phyloP scores from a whole-genome alignment of 2,797 vertebrate genomes.

The Macroramphosus scolopax region DNA sequence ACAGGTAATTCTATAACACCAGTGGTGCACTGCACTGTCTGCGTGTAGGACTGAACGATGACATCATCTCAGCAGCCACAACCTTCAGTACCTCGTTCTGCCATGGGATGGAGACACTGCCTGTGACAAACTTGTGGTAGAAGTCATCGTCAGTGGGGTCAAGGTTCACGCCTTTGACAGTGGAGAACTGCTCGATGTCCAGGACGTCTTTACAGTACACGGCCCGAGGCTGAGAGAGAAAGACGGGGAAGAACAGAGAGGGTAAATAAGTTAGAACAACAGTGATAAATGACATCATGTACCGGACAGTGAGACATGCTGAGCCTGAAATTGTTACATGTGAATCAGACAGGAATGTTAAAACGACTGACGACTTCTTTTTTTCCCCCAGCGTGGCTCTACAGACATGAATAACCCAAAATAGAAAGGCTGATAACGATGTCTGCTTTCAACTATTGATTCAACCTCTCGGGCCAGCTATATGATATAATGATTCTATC shows the following conservation, averaged over 20 bases:
- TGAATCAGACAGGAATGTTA: too few species aligned
- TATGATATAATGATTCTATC: conserved; percentile 12
- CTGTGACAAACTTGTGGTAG: conserved; percentile 90
- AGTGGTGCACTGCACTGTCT: conserved; percentile 5
- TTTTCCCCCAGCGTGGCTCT: not conserved
- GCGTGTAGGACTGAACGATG: conserved; percentile 37
- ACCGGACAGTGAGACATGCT: too few species aligned
- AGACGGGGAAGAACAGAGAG: not conserved
- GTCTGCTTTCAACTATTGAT: conserved; percentile 52
- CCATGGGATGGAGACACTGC: conserved; percentile 93
- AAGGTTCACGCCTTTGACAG: conserved; percentile 89
- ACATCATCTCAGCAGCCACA: conserved; percentile 43
- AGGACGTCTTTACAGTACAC: conserved; percentile 90
- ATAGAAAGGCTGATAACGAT: conserved; percentile 50
- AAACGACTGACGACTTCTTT: too few species aligned
- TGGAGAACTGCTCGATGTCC: conserved; percentile 90
- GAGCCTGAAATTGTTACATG: too few species aligned
- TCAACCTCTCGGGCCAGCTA: conserved; percentile 38
- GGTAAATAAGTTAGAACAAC: too few species aligned
- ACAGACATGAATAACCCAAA: conserved; percentile 36
- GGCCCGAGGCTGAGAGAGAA: conserved; percentile 79
- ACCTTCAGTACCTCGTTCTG: conserved; percentile 87
- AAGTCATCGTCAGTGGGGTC: conserved; percentile 86
- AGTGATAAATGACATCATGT: too few species aligned
- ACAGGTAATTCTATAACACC: conserved; percentile 3